Percentiles rank a stretch among this genome's conserved stretches.
Evolutionary conservation across 2,113 vertebrate genomes (phyloP).

Genomic region (Sorex araneus): DNA sequence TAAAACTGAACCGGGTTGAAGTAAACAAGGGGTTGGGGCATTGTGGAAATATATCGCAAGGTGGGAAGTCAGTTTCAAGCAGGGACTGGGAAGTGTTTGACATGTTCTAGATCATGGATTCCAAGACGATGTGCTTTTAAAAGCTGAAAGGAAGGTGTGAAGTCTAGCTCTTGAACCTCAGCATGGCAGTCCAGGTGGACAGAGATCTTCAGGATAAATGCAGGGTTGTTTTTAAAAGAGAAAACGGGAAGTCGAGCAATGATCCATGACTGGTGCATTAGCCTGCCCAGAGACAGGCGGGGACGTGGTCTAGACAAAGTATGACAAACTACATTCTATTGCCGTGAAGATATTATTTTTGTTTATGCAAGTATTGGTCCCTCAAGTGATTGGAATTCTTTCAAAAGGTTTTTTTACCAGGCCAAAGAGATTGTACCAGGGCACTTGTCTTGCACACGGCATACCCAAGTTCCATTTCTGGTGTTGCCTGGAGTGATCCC

Average conservation of each 20-base stretch:
- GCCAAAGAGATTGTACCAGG: too few species aligned
- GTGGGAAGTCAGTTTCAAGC: slow-evolving; percentile 20
- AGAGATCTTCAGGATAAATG: slow-evolving; percentile 20
- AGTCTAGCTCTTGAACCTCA: slow-evolving; percentile 1
- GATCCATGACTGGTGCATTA: background rate
- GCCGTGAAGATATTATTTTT: slow-evolving; percentile 30
- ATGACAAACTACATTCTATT: background rate
- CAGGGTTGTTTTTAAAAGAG: background rate
- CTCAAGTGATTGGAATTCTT: slow-evolving; percentile 16
- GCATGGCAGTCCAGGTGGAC: background rate
- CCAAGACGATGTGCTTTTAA: slow-evolving; percentile 56
- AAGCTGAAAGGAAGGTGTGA: slow-evolving; percentile 34
- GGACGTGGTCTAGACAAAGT: background rate
- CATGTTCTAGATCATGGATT: background rate
- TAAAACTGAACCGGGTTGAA: background rate
- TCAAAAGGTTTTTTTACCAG: background rate
- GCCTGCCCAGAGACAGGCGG: background rate
- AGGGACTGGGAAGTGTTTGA: slow-evolving; percentile 3
- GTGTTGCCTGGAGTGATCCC: too few species aligned
- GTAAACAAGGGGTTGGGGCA: background rate
- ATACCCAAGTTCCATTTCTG: too few species aligned
- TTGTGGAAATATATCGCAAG: background rate
- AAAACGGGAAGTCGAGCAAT: background rate
- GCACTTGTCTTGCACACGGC: too few species aligned
- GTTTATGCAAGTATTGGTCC: slow-evolving; percentile 15